phyloP scores from a whole-genome alignment of 2,113 vertebrate genomes.

The Phaethon lepturus region DNA sequence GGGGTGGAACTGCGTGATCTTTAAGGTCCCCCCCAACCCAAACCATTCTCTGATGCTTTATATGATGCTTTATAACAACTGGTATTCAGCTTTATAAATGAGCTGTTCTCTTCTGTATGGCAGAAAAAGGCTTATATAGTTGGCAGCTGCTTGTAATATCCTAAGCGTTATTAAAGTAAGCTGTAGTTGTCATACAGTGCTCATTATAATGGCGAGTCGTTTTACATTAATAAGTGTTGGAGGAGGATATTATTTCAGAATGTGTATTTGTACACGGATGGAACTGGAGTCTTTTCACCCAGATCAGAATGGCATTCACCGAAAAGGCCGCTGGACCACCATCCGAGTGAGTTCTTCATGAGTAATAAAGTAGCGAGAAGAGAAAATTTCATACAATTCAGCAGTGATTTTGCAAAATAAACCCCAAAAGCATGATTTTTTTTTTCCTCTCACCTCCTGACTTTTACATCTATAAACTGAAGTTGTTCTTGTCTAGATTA shows the following conservation, averaged over 20 bases:
- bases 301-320: background rate
- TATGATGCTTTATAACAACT: background rate
- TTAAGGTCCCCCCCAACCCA: too few relatives aligned
- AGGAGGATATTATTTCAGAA: constrained; percentile 38
- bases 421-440: background rate
- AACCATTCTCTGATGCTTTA: too few relatives aligned
- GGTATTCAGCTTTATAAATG: constrained; percentile 6
- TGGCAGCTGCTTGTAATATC: constrained; percentile 27
- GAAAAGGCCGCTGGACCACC: background rate
- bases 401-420: background rate
- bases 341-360: background rate
- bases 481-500: background rate
- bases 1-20: too few relatives aligned
- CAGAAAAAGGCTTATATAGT: constrained; percentile 18
- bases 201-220: background rate
- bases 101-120: background rate
- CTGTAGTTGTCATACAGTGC: background rate
- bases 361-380: background rate
- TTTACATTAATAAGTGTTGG: constrained; percentile 12
- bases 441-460: background rate
- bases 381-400: background rate
- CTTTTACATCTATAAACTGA: background rate
- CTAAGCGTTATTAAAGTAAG: constrained; percentile 35
- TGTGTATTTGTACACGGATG: background rate
- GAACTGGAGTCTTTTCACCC: background rate